Percentiles rank a stretch among this genome's conserved stretches.
These are phyloP conservation scores for Eupleurogrammus muticus DNA, from an alignment of 2,797 vertebrate genomes.

Conservation along the genomic window DNA sequence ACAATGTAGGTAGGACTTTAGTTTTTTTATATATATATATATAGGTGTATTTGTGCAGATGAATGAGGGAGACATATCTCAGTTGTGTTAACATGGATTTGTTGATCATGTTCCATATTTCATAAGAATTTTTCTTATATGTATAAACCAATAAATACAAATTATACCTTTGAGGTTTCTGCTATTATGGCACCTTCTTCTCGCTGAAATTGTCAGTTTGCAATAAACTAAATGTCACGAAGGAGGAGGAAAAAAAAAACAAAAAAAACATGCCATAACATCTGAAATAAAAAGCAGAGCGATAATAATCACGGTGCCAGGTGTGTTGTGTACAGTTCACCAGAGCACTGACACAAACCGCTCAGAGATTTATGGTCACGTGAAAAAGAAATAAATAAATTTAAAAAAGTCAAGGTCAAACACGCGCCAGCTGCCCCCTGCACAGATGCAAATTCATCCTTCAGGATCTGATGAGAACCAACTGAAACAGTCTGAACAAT, in stretches of 20 bases:
- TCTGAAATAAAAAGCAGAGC: constrained; percentile 14
- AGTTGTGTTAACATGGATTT: too few relatives aligned
- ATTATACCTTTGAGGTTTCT: too few relatives aligned
- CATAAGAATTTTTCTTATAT: too few relatives aligned
- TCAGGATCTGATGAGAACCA: not conserved
- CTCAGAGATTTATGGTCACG: constrained; percentile 43
- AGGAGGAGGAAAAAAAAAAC: not conserved
- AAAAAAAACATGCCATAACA: not conserved
- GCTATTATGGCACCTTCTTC: too few relatives aligned
- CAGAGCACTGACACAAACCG: constrained; percentile 28
- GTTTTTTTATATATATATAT: too few relatives aligned
- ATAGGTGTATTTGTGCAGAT: too few relatives aligned
- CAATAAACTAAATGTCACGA: too few relatives aligned
- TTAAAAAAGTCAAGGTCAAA: constrained; percentile 54
- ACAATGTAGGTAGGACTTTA: too few relatives aligned
- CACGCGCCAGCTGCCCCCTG: constrained; percentile 29
- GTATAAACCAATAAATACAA: too few relatives aligned
- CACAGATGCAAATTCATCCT: constrained; percentile 5
- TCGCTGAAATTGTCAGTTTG: too few relatives aligned
- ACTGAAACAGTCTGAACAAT: not conserved
- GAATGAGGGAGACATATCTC: too few relatives aligned
- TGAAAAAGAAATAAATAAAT: constrained; percentile 27
- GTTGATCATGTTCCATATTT: too few relatives aligned
- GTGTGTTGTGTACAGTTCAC: constrained; percentile 12
- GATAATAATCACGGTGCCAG: constrained; percentile 3